phyloP scores from a whole-genome alignment of 2,888 invertebrate species.

The Suillia variegata region DNA sequence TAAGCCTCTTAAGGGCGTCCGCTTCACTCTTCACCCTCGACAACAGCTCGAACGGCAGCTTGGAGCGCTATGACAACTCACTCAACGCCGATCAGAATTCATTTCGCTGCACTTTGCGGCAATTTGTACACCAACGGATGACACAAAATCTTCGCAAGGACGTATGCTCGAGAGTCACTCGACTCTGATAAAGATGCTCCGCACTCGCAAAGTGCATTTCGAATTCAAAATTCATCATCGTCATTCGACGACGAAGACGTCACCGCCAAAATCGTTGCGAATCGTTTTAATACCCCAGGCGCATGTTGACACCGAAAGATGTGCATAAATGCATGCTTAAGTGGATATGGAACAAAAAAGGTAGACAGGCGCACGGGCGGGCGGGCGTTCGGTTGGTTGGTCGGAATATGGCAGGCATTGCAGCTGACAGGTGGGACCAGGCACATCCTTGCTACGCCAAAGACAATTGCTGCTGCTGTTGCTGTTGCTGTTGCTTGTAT shows the following conservation, averaged over 20 bases:
- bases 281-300: conserved; percentile 5
- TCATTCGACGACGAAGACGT: not conserved
- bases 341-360: not conserved
- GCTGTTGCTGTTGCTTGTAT: no score
- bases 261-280: not conserved
- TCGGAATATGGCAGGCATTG: not conserved
- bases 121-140: not conserved
- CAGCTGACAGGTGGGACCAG: no score
- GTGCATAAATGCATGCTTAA: not conserved
- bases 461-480: no score
- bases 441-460: no score
- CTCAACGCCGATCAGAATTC: not conserved
- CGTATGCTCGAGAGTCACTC: no score
- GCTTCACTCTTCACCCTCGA: no score
- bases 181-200: not conserved
- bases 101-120: not conserved
- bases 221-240: not conserved
- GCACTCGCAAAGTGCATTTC: not conserved
- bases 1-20: no score
- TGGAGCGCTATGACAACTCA: not conserved
- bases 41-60: no score
- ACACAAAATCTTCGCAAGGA: not conserved
- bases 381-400: not conserved
- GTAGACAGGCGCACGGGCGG: not conserved
- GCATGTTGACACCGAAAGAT: conserved; percentile 7